Conservation (phyloP, 2,113 vertebrate species). For the Gavia stellata region DNA sequence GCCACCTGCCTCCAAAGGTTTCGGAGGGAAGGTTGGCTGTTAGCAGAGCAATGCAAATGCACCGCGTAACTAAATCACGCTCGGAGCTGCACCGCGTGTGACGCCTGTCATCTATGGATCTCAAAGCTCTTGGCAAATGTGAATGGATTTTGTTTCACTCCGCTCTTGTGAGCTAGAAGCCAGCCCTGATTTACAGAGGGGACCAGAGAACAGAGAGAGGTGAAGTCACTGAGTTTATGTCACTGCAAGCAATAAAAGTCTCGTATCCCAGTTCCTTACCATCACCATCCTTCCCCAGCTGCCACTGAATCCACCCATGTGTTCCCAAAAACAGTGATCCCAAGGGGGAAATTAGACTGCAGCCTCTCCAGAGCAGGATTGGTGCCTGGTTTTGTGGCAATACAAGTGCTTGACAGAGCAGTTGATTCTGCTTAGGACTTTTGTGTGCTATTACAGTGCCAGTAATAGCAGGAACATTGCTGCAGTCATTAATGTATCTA, state of each 20-base stretch:
- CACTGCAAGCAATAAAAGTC: neutral
- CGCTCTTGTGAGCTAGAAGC: neutral
- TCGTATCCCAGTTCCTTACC: neutral
- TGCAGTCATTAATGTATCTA: neutral
- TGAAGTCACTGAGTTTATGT: neutral
- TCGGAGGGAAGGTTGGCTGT: neutral
- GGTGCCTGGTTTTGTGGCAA: neutral
- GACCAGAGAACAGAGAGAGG: neutral
- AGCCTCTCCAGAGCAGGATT: neutral
- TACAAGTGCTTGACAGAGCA: neutral
- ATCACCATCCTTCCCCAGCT: neutral
- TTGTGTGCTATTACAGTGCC: neutral
- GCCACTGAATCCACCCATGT: neutral
- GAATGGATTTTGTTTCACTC: neutral
- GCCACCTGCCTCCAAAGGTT: neutral
- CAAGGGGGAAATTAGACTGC: neutral
- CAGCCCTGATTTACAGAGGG: neutral
- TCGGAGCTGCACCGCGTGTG: neutral
- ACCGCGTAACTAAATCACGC: rapidly evolving
- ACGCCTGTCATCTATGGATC: neutral
- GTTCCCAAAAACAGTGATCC: neutral
- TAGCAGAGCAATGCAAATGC: neutral
- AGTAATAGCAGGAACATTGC: neutral
- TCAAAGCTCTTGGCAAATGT: neutral
- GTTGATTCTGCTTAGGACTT: neutral